Percentiles rank a stretch among this genome's conserved stretches.
Conservation (phyloP, 2,113 vertebrate species). For the Peromyscus polionotus region DNA sequence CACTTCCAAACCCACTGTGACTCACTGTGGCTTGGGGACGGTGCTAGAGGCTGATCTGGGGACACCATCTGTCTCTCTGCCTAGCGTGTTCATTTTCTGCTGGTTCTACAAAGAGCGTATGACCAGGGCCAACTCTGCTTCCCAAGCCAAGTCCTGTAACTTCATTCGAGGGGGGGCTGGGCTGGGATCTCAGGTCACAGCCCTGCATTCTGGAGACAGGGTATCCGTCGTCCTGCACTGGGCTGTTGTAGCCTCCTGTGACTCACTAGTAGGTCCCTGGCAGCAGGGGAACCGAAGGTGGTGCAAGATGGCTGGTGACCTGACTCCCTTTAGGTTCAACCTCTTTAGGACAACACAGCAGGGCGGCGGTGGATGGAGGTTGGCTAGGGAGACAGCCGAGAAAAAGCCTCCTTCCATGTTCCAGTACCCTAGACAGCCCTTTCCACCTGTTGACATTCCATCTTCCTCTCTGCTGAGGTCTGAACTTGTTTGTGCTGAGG, state of each 20-base stretch:
- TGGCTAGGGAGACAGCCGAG: not conserved
- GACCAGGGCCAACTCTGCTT: slow-evolving; percentile 53
- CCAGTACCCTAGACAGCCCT: not conserved
- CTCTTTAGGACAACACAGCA: not conserved
- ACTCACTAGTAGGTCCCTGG: not conserved
- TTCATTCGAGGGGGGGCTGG: not conserved
- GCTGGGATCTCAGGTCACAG: not conserved
- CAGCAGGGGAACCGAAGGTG: not conserved
- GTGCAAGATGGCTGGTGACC: not conserved
- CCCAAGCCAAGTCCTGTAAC: slow-evolving; percentile 30
- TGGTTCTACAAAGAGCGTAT: slow-evolving; percentile 68
- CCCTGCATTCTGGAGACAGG: not conserved
- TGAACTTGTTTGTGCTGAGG: not conserved
- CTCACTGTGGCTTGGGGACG: slow-evolving; percentile 74
- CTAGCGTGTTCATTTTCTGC: slow-evolving; percentile 58
- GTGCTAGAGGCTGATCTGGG: slow-evolving; percentile 64
- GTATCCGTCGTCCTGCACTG: no score
- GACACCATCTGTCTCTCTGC: slow-evolving; percentile 72
- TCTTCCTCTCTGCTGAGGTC: no score
- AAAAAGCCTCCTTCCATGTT: accelerated
- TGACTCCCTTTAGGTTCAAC: not conserved
- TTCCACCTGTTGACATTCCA: not conserved
- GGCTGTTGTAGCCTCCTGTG: not conserved
- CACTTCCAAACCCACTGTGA: slow-evolving; percentile 73
- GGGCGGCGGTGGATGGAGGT: not conserved